A percentile compares a stretch with the other conserved stretches of the same genome.
Conservation (phyloP, 1,140 invertebrate genomes). For the Lethocerus indicus region DNA sequence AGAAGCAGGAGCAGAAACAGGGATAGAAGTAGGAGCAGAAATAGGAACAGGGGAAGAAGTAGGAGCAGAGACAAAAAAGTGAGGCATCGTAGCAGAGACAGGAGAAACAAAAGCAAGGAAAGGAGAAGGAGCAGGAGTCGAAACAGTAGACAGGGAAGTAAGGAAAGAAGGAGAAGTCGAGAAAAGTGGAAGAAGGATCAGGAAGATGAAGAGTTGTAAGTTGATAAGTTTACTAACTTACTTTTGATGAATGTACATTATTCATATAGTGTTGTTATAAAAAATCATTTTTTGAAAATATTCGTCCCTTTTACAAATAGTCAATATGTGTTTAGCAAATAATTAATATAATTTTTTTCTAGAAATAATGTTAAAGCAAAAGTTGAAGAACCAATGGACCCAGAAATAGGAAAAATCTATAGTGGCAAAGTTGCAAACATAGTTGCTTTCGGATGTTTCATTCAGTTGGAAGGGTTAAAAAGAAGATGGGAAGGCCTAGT, state of each 20-base stretch:
- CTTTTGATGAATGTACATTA: too few relatives aligned
- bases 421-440: constrained; percentile 88
- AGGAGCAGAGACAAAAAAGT: constrained; percentile 15
- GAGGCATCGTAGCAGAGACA: constrained; percentile 20
- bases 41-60: constrained; percentile 19
- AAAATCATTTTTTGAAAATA: neutral
- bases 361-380: constrained; percentile 9
- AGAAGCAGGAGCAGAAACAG: constrained; percentile 19
- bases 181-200: constrained; percentile 19
- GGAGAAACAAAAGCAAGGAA: constrained; percentile 22
- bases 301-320: neutral
- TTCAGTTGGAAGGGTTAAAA: constrained; percentile 80
- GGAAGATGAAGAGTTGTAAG: constrained; percentile 23
- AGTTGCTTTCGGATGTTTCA: constrained; percentile 95
- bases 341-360: neutral
- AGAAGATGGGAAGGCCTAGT: constrained; percentile 88
- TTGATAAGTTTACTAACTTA: too few relatives aligned
- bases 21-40: constrained; percentile 20
- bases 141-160: constrained; percentile 21
- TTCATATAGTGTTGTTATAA: constrained; percentile 17
- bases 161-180: constrained; percentile 21
- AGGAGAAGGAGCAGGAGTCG: constrained; percentile 22
- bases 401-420: constrained; percentile 60
- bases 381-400: constrained; percentile 21
- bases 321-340: neutral